These are phyloP conservation scores for Epinephelus coioides DNA, from an alignment of 2,797 vertebrate species.

Conservation along the genomic window DNA sequence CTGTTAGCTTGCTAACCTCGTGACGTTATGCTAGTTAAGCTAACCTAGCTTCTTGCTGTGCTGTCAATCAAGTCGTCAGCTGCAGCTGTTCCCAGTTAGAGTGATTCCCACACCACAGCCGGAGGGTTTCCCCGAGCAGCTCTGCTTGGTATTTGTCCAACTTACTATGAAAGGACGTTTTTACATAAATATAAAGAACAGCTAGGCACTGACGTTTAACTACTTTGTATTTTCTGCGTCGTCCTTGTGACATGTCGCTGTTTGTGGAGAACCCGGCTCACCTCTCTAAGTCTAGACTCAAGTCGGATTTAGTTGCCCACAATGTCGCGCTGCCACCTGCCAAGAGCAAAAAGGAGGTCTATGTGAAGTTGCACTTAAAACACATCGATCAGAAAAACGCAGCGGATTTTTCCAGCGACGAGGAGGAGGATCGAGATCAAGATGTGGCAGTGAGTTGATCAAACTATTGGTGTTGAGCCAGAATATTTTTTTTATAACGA, in stretches of 20 bases:
- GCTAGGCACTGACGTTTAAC: background rate
- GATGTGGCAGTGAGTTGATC: conserved; percentile 75
- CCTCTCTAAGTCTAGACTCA: conserved; percentile 83
- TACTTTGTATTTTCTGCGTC: background rate
- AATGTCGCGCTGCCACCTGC: conserved; percentile 80
- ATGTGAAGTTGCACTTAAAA: conserved; percentile 80
- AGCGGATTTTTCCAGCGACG: conserved; percentile 87
- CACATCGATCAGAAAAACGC: conserved; percentile 71
- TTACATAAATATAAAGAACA: too few species aligned
- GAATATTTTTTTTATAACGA: too few species aligned
- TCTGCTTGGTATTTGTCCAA: background rate
- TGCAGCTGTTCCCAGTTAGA: conserved; percentile 72
- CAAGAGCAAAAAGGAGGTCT: conserved; percentile 80
- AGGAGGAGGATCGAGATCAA: conserved; percentile 79
- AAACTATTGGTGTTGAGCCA: background rate
- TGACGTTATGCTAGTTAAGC: background rate
- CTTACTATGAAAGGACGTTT: background rate
- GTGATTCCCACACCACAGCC: conserved; percentile 1
- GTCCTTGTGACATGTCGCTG: conserved; percentile 78
- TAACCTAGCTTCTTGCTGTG: background rate
- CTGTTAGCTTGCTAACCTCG: too few species aligned
- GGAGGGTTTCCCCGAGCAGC: conserved; percentile 11
- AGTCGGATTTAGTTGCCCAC: conserved; percentile 81
- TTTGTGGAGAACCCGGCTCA: conserved; percentile 74
- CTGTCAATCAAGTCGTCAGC: conserved; percentile 72